Evolutionary conservation across 2,797 vertebrate species (phyloP).

Genomic region (Momotus momota): DNA sequence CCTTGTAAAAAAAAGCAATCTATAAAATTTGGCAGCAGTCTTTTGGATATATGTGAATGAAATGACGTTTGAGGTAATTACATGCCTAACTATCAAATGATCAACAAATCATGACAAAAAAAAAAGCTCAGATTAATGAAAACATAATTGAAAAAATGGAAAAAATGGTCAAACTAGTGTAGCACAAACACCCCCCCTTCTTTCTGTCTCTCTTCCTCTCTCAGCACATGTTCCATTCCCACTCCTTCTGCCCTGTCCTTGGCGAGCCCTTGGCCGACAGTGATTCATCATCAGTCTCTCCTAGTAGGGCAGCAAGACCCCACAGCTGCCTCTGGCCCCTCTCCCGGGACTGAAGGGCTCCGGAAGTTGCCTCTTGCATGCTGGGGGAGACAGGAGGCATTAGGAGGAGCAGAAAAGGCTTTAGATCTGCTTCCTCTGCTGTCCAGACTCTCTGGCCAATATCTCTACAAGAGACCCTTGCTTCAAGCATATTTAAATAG

Average conservation of each 20-base stretch:
- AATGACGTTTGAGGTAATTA: neutral
- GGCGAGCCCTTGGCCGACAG: neutral
- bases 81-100: neutral
- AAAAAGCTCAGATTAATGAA: neutral
- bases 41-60: neutral
- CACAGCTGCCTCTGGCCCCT: fast-evolving
- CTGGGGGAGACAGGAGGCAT: neutral
- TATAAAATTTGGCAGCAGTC: neutral
- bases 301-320: neutral
- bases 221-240: fast-evolving
- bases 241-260: neutral
- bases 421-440: neutral
- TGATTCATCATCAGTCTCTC: fast-evolving
- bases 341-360: fast-evolving
- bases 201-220: neutral
- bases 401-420: neutral
- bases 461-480: neutral
- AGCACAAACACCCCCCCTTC: no score
- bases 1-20: neutral
- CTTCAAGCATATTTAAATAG: slow-evolving; percentile 33
- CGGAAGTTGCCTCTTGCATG: neutral
- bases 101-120: neutral
- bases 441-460: neutral
- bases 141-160: neutral
- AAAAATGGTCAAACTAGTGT: no score